Percentiles rank a stretch among this genome's conserved stretches.
phyloP scores from a whole-genome alignment of 2,113 vertebrate species.

The Aphyosemion australe region DNA sequence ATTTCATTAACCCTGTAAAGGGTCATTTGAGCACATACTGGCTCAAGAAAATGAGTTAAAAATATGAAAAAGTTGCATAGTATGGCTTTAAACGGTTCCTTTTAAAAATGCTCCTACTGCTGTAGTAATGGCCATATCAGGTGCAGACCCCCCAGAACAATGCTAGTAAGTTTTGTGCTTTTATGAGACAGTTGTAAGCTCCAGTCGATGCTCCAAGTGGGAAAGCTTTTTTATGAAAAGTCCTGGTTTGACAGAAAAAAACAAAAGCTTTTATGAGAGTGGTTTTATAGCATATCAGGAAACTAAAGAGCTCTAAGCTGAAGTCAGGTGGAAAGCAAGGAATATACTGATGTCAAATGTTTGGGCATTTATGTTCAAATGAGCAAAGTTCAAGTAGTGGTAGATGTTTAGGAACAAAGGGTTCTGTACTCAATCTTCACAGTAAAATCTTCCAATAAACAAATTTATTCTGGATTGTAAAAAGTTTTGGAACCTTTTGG shows the following conservation, averaged over 20 bases:
- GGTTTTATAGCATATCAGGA: background rate
- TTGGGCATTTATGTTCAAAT: background rate
- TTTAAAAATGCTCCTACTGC: too few species aligned
- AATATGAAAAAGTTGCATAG: too few species aligned
- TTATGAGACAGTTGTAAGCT: slow-evolving; percentile 1
- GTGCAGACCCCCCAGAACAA: background rate
- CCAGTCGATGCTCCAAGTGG: background rate
- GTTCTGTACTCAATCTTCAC: background rate
- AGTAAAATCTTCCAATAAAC: background rate
- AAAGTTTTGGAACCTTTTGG: background rate
- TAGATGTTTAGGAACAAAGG: background rate
- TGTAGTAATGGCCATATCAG: background rate
- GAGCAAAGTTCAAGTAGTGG: background rate
- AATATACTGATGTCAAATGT: background rate
- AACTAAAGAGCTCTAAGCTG: background rate
- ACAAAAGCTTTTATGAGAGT: background rate
- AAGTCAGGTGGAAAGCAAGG: background rate
- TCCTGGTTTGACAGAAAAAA: background rate
- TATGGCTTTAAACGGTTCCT: too few species aligned
- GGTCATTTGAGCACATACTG: too few species aligned
- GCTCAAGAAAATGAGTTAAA: too few species aligned
- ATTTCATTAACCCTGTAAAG: too few species aligned
- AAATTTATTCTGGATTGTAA: background rate
- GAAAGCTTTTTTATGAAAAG: background rate
- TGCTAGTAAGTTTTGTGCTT: background rate